Percentiles rank a stretch among this genome's conserved stretches.
Conservation (phyloP, 2,888 invertebrate species). For the Lepas anatifera region DNA sequence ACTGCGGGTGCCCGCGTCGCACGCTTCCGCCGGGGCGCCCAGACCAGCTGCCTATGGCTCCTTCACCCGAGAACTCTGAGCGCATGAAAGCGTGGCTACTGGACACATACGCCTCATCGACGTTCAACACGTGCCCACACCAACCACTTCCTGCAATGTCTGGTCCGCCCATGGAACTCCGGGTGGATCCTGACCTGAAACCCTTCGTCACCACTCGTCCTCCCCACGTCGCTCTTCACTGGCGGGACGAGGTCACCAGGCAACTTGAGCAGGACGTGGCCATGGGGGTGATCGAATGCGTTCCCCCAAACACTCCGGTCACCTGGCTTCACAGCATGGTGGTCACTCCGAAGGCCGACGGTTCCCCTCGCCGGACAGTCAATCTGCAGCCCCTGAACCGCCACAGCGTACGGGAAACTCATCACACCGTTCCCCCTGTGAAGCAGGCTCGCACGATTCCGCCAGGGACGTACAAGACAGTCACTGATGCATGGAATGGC, state of each 20-base stretch:
- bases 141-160: neutral
- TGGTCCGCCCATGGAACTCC: neutral
- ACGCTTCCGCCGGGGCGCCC: neutral
- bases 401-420: conserved; percentile 4
- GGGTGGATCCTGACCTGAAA: neutral
- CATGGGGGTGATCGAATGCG: conserved; percentile 11
- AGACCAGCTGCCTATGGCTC: neutral
- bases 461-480: neutral
- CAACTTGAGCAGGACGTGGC: neutral
- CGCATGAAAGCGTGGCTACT: conserved; percentile 1
- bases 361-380: conserved; percentile 7
- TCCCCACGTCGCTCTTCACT: neutral
- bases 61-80: neutral
- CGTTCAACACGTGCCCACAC: conserved; percentile 3
- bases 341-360: neutral
- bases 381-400: conserved; percentile 6
- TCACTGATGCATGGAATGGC: conserved; percentile 11
- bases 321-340: conserved; percentile 7
- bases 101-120: neutral
- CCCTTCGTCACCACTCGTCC: neutral
- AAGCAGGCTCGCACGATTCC: neutral
- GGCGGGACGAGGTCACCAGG: neutral
- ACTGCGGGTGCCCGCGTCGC: neutral
- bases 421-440: conserved; percentile 8
- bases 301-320: neutral